These are phyloP conservation scores for Vanessa cardui DNA, from an alignment of 2,888 invertebrate species.

Conservation along the genomic window DNA sequence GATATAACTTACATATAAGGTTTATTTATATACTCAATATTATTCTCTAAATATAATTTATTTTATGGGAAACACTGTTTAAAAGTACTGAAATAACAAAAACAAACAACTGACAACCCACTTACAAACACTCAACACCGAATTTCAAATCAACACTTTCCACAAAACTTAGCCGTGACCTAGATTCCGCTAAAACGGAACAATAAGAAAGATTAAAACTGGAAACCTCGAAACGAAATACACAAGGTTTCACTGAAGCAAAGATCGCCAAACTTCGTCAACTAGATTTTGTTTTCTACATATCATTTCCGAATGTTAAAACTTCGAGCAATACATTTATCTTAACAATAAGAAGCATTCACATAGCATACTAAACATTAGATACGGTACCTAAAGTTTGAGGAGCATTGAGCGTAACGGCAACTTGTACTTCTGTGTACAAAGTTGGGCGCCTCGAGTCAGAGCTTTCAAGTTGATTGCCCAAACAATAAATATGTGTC, in stretches of 20 bases:
- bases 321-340: slow-evolving; percentile 26
- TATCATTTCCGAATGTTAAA: slow-evolving; percentile 11
- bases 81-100: background rate
- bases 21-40: too few species aligned
- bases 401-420: slow-evolving; percentile 37
- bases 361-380: slow-evolving; percentile 16
- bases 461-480: slow-evolving; percentile 71
- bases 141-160: slow-evolving; percentile 4
- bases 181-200: background rate
- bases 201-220: background rate
- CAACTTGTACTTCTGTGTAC: slow-evolving; percentile 35
- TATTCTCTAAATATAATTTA: too few species aligned
- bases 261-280: background rate
- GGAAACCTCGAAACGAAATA: background rate
- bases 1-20: too few species aligned
- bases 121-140: background rate
- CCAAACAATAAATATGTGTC: slow-evolving; percentile 65
- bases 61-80: too few species aligned
- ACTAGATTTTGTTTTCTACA: background rate
- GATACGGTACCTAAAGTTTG: slow-evolving; percentile 33
- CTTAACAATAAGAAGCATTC: slow-evolving; percentile 28
- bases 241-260: background rate
- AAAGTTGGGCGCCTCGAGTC: slow-evolving; percentile 43
- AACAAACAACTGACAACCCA: background rate
- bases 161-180: background rate